phyloP scores from a whole-genome alignment of 2,888 invertebrate genomes.

The Mechanitis messenoides region DNA sequence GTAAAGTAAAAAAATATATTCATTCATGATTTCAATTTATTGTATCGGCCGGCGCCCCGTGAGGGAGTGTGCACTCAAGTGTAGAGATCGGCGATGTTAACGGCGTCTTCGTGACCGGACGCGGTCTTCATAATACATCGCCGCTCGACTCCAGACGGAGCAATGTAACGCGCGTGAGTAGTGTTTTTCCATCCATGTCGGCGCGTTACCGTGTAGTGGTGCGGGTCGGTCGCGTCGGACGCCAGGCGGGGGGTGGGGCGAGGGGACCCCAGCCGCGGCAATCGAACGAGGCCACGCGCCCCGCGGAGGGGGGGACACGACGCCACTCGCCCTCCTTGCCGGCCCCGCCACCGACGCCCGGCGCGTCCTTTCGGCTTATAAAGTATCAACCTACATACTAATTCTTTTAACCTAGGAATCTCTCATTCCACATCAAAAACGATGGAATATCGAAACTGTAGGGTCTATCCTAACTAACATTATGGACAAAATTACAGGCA shows the following conservation, averaged over 20 bases:
- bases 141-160: slow-evolving; percentile 34
- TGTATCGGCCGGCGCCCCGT: slow-evolving; percentile 46
- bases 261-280: slow-evolving; percentile 54
- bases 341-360: slow-evolving; percentile 43
- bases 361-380: slow-evolving; percentile 64
- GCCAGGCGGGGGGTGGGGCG: slow-evolving; percentile 35
- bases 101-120: no score
- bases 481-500: slow-evolving; percentile 70
- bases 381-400: slow-evolving; percentile 68
- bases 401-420: slow-evolving; percentile 73
- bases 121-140: slow-evolving; percentile 41
- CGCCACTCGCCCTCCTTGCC: slow-evolving; percentile 42
- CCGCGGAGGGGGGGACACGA: slow-evolving; percentile 36
- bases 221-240: slow-evolving; percentile 46
- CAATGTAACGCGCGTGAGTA: slow-evolving; percentile 54
- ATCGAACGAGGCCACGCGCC: slow-evolving; percentile 73
- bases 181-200: slow-evolving; percentile 57
- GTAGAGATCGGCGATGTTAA: slow-evolving; percentile 25
- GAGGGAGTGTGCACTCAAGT: slow-evolving; percentile 33
- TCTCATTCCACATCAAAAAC: slow-evolving; percentile 68
- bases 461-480: slow-evolving; percentile 65
- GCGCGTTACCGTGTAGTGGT: slow-evolving; percentile 62
- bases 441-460: slow-evolving; percentile 66
- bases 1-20: slow-evolving; percentile 38
- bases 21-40: slow-evolving; percentile 35